Conservation (phyloP, 2,113 vertebrate genomes). For the Epinephelus fuscoguttatus region DNA sequence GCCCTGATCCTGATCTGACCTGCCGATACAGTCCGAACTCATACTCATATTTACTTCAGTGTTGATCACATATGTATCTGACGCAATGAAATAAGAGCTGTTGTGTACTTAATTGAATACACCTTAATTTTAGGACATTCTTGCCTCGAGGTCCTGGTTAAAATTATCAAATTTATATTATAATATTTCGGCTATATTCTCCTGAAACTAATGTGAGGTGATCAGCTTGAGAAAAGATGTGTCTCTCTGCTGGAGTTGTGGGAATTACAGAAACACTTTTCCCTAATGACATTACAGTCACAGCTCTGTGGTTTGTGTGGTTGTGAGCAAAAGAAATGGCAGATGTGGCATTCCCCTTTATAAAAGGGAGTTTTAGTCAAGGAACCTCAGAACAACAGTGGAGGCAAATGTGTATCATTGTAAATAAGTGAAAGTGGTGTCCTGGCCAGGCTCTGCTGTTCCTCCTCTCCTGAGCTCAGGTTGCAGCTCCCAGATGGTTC, state of each 20-base stretch:
- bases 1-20: neutral
- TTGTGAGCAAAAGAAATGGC: conserved; percentile 5
- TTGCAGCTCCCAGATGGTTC: conserved; percentile 85
- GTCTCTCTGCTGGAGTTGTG: neutral
- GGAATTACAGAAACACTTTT: neutral
- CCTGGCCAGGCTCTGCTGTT: conserved; percentile 40
- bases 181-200: neutral
- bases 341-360: neutral
- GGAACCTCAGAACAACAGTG: conserved; percentile 6
- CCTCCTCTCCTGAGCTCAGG: conserved; percentile 71
- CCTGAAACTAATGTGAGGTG: neutral
- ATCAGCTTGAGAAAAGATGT: neutral
- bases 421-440: conserved; percentile 62
- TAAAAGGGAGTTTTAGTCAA: conserved; percentile 8
- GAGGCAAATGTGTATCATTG: conserved; percentile 31
- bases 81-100: neutral
- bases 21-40: neutral
- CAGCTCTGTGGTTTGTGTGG: neutral
- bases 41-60: neutral
- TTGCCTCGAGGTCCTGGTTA: neutral
- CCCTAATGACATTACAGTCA: conserved; percentile 4
- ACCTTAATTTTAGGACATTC: neutral
- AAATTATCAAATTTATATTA: too few relatives aligned
- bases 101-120: neutral
- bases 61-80: neutral